Percentiles rank a stretch among this genome's conserved stretches.
phyloP scores from a whole-genome alignment of 1,140 invertebrate species.

The Theocolax elegans region DNA sequence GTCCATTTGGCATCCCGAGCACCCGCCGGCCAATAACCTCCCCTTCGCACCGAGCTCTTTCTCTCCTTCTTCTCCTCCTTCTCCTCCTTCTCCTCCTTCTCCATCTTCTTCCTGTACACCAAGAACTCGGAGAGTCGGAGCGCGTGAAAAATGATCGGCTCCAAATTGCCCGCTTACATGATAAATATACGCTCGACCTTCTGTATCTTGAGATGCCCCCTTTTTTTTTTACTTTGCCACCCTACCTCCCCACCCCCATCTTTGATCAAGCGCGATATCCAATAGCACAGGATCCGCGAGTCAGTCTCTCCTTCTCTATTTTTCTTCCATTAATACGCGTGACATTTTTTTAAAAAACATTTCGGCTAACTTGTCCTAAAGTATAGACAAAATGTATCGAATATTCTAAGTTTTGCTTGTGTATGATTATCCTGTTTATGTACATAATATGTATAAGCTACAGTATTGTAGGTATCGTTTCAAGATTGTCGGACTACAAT shows the following conservation, averaged over 20 bases:
- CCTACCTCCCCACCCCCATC: too few relatives aligned
- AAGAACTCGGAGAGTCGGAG: slow-evolving; percentile 30
- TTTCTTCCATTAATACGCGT: slow-evolving; percentile 5
- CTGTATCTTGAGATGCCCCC: slow-evolving; percentile 10
- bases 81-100: slow-evolving; percentile 40
- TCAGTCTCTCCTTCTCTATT: not conserved
- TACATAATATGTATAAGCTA: too few relatives aligned
- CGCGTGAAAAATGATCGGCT: slow-evolving; percentile 67
- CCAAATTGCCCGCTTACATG: slow-evolving; percentile 69
- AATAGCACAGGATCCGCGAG: not conserved
- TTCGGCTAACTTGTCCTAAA: too few relatives aligned
- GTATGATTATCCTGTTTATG: too few relatives aligned
- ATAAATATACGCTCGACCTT: slow-evolving; percentile 61
- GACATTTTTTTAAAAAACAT: not conserved
- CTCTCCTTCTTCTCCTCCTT: not conserved
- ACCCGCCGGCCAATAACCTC: slow-evolving; percentile 63
- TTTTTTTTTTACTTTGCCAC: not conserved
- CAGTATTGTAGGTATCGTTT: too few relatives aligned
- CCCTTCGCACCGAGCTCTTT: slow-evolving; percentile 38
- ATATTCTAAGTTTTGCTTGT: too few relatives aligned
- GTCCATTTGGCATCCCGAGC: slow-evolving; percentile 62
- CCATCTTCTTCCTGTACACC: not conserved
- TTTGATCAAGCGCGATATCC: not conserved
- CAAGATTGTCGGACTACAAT: too few relatives aligned
- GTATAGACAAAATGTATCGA: too few relatives aligned